phyloP scores from a whole-genome alignment of 2,113 vertebrate genomes.

The Hemicordylus capensis region DNA sequence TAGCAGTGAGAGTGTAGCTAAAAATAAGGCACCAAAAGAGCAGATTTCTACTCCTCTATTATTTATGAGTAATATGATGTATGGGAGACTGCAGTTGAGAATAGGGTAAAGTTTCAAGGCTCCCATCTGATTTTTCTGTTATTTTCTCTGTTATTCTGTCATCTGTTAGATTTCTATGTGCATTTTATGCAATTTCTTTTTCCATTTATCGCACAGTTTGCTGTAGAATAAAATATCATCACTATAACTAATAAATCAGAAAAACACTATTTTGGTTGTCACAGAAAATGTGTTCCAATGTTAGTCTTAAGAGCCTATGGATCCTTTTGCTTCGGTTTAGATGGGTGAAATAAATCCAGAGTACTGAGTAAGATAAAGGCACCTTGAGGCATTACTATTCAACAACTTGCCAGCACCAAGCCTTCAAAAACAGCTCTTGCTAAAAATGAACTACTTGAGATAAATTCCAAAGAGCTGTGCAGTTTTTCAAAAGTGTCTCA shows the following conservation, averaged over 20 bases:
- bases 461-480: slow-evolving; percentile 18
- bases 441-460: slow-evolving; percentile 22
- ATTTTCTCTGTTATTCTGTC: slow-evolving; percentile 5
- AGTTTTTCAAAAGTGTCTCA: slow-evolving; percentile 13
- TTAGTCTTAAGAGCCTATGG: slow-evolving; percentile 3
- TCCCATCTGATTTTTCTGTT: slow-evolving; percentile 15
- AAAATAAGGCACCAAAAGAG: not conserved
- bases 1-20: not conserved
- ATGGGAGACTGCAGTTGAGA: not conserved
- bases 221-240: slow-evolving; percentile 30
- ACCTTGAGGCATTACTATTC: slow-evolving; percentile 14
- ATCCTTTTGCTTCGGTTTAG: slow-evolving; percentile 26
- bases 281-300: slow-evolving; percentile 15
- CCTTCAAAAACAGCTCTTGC: slow-evolving; percentile 36
- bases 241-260: slow-evolving; percentile 32
- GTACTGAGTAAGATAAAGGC: slow-evolving; percentile 26
- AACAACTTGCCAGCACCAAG: slow-evolving; percentile 18
- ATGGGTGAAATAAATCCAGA: slow-evolving; percentile 37
- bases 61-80: slow-evolving; percentile 9
- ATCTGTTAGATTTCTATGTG: not conserved
- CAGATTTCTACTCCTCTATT: not conserved
- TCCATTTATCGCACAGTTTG: slow-evolving; percentile 11
- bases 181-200: slow-evolving; percentile 31
- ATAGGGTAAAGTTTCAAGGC: slow-evolving; percentile 4
- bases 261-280: slow-evolving; percentile 33